phyloP scores from a whole-genome alignment of 37 sponge, comb jelly and placozoan genomes.

The Geodia barretti region DNA sequence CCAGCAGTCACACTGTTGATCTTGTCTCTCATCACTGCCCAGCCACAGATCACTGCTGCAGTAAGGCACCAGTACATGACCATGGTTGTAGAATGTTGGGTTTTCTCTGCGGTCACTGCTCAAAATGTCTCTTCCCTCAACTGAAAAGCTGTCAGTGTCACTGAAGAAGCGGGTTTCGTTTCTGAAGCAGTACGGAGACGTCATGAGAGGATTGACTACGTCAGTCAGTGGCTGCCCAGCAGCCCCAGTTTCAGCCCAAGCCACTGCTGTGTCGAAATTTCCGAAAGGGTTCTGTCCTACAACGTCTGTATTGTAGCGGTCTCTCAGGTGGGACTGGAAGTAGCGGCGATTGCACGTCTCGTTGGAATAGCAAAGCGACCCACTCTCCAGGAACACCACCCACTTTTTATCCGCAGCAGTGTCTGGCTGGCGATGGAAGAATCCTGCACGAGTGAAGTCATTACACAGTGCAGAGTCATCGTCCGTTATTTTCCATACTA shows the following conservation, averaged over 20 bases:
- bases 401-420: conserved; percentile 40
- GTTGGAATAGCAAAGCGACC: conserved; percentile 63
- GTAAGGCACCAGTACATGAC: conserved; percentile 78
- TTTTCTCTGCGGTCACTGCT: conserved; percentile 13
- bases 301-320: conserved; percentile 2
- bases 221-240: background rate
- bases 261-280: background rate
- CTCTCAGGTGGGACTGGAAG: conserved; percentile 17
- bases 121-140: conserved; percentile 63
- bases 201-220: conserved; percentile 47
- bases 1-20: background rate
- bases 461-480: conserved; percentile 64
- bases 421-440: conserved; percentile 28
- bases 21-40: background rate
- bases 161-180: background rate
- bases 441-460: conserved; percentile 76
- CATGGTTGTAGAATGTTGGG: conserved; percentile 43
- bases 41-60: conserved; percentile 76
- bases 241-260: conserved; percentile 11
- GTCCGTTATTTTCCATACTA: conserved; percentile 36
- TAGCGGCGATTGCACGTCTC: conserved; percentile 69
- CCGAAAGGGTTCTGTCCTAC: background rate
- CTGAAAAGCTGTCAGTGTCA: background rate
- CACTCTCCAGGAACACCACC: conserved; percentile 89
- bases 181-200: conserved; percentile 26